phyloP scores from a whole-genome alignment of 2,888 invertebrate genomes.

The Lithophane socia region DNA sequence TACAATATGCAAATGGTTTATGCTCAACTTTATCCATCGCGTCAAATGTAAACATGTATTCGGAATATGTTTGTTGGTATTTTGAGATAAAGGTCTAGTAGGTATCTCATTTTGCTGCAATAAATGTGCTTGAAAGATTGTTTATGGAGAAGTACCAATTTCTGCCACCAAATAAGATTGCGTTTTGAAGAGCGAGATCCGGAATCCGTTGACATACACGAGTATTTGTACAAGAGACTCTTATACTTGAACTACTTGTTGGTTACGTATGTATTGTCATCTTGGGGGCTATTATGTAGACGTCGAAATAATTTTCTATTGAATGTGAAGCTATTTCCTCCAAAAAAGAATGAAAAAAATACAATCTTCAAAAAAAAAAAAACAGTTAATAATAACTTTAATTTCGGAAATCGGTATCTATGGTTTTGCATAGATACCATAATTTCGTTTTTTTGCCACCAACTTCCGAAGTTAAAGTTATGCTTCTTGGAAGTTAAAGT shows the following conservation, averaged over 20 bases:
- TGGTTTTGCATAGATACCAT: too few relatives aligned
- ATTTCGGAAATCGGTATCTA: too few relatives aligned
- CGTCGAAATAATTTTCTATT: background rate
- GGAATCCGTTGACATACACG: background rate
- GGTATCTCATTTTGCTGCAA: background rate
- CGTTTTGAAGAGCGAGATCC: background rate
- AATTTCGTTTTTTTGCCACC: too few relatives aligned
- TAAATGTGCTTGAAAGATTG: background rate
- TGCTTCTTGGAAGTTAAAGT: too few relatives aligned
- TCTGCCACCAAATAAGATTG: background rate
- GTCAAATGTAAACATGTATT: constrained; percentile 11
- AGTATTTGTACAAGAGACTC: background rate
- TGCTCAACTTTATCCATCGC: constrained; percentile 46
- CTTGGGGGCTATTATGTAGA: too few relatives aligned
- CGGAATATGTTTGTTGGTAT: constrained; percentile 1
- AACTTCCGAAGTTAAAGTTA: too few relatives aligned
- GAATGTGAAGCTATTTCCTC: background rate
- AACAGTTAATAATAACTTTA: too few relatives aligned
- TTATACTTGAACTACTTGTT: too few relatives aligned
- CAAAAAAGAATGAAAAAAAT: background rate
- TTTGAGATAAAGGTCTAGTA: background rate
- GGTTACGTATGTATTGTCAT: background rate
- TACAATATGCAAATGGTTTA: constrained; percentile 64
- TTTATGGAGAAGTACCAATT: background rate
- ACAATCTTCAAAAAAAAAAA: background rate